Conservation (phyloP, 2,113 vertebrate genomes). For the Crocuta crocuta region DNA sequence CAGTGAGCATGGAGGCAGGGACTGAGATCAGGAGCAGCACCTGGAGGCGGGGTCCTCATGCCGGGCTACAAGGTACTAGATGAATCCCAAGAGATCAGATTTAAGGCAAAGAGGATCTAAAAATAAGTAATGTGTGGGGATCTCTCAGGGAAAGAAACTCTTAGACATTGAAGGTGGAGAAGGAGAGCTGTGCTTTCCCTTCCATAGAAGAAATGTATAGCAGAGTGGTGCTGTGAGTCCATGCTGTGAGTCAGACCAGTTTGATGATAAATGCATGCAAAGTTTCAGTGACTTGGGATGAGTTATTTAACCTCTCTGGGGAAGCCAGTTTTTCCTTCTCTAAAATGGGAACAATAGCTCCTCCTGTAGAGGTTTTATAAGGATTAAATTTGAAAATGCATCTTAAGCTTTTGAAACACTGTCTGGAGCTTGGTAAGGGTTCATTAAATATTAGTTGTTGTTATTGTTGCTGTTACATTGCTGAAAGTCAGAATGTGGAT, state of each 20-base stretch:
- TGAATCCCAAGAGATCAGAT: neutral
- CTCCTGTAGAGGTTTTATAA: neutral
- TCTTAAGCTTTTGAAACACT: neutral
- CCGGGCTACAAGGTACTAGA: neutral
- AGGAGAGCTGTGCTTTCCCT: neutral
- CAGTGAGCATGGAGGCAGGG: neutral
- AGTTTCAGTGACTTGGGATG: neutral
- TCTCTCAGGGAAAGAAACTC: neutral
- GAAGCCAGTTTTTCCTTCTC: conserved; percentile 31
- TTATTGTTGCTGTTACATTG: neutral
- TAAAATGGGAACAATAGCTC: conserved; percentile 36
- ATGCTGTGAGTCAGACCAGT: neutral
- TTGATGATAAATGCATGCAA: neutral
- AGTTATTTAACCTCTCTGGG: neutral
- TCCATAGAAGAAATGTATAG: neutral
- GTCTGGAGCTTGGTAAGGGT: neutral
- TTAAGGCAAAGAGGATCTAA: neutral
- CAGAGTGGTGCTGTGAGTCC: neutral
- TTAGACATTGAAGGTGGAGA: neutral
- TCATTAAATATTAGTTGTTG: neutral
- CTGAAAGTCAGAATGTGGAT: neutral
- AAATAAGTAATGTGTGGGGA: too few species aligned
- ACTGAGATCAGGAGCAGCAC: rapidly evolving
- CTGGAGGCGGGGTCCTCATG: neutral
- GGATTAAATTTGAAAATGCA: neutral